Evolutionary conservation across 2,888 invertebrate genomes (phyloP).

Genomic region (Alloscopus bannaensis): DNA sequence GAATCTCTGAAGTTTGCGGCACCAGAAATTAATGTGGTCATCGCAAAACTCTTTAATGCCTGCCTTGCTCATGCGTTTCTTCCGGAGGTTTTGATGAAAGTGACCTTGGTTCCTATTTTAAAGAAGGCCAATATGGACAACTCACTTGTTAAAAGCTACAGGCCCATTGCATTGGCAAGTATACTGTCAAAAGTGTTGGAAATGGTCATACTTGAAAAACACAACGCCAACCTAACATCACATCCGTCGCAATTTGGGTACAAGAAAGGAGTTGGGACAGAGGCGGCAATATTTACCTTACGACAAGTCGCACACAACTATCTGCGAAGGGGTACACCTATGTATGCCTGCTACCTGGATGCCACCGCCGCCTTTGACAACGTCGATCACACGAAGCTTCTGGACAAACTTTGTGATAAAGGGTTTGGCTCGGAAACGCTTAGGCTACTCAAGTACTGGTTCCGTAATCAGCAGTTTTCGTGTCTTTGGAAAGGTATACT

Average conservation of each 20-base stretch:
- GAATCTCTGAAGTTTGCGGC: conserved; percentile 6
- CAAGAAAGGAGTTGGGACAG: conserved; percentile 32
- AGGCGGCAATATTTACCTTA: conserved; percentile 23
- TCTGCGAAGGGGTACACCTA: not conserved
- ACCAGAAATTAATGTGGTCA: not conserved
- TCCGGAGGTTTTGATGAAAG: conserved; percentile 2
- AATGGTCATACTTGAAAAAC: not conserved
- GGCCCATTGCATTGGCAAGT: conserved; percentile 36
- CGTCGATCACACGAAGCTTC: not conserved
- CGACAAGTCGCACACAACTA: not conserved
- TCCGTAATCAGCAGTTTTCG: not conserved
- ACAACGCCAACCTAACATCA: not conserved
- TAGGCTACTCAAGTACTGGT: conserved; percentile 3
- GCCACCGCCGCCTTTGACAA: conserved; percentile 5
- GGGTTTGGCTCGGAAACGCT: not conserved
- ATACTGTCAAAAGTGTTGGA: conserved; percentile 35
- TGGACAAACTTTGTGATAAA: not conserved
- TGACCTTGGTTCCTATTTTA: conserved; percentile 14
- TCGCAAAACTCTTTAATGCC: conserved; percentile 5
- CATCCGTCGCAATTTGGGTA: conserved; percentile 24
- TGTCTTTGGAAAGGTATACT: not conserved
- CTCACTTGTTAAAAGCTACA: not conserved
- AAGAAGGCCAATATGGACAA: conserved; percentile 21
- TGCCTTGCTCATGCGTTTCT: conserved; percentile 13
- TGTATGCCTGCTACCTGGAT: not conserved